Evolutionary conservation across 2,113 vertebrate genomes (phyloP).

Genomic region (Labrus mixtus): DNA sequence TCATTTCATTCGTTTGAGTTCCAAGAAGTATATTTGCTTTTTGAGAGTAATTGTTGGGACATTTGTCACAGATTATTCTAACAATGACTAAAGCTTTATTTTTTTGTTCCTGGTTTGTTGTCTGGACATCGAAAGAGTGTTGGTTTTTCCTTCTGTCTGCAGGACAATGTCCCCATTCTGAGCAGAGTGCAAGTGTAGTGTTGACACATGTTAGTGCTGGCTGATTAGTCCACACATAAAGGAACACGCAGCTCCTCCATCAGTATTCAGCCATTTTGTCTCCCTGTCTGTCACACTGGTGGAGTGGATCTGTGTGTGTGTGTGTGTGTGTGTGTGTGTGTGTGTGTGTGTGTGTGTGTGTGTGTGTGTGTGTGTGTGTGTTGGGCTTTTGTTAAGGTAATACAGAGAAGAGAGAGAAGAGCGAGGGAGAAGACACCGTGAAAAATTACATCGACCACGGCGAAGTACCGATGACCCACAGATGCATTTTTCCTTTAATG

Average conservation of each 20-base stretch:
- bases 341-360: slow-evolving; percentile 30
- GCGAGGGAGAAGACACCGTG: slow-evolving; percentile 72
- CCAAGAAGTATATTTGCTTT: not conserved
- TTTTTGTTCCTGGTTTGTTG: slow-evolving; percentile 51
- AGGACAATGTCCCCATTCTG: slow-evolving; percentile 67
- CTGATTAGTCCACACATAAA: slow-evolving; percentile 79
- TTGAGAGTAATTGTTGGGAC: not conserved
- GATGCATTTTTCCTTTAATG: slow-evolving; percentile 29
- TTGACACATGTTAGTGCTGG: slow-evolving; percentile 82
- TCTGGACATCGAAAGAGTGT: slow-evolving; percentile 58
- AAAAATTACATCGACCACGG: slow-evolving; percentile 67
- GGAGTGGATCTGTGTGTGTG: slow-evolving; percentile 53
- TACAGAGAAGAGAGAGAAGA: slow-evolving; percentile 52
- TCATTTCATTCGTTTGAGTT: not conserved
- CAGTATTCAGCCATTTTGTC: slow-evolving; percentile 84
- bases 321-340: slow-evolving; percentile 32
- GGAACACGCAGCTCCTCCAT: slow-evolving; percentile 73
- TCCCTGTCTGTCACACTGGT: slow-evolving; percentile 72
- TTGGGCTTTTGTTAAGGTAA: slow-evolving; percentile 81
- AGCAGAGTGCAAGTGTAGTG: slow-evolving; percentile 66
- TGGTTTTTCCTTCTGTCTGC: slow-evolving; percentile 69
- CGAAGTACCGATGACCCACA: slow-evolving; percentile 47
- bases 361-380: slow-evolving; percentile 50
- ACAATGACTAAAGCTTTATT: slow-evolving; percentile 29
- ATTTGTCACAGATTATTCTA: slow-evolving; percentile 13